These are phyloP conservation scores for Urocyon cinereoargenteus DNA, from an alignment of 2,797 vertebrate genomes.

Conservation along the genomic window DNA sequence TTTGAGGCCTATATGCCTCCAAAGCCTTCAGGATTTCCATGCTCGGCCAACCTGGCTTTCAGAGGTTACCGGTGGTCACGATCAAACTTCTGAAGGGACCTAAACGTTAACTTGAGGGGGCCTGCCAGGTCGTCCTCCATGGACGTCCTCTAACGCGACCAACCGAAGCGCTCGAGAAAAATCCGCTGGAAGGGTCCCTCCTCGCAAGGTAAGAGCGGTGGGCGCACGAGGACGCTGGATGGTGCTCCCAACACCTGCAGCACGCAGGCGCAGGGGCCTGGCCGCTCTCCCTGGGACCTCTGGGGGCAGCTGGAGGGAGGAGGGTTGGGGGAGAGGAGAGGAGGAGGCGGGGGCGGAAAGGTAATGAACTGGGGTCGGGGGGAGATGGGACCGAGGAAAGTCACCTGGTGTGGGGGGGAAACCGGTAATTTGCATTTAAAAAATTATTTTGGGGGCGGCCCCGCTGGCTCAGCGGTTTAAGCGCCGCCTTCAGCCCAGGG, in stretches of 20 bases:
- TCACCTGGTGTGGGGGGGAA: background rate
- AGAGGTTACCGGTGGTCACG: background rate
- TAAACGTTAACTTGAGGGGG: background rate
- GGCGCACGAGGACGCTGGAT: fast-evolving
- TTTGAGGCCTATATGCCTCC: background rate
- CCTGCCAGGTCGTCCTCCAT: background rate
- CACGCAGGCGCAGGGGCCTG: fast-evolving
- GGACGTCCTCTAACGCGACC: fast-evolving
- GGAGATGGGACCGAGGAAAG: background rate
- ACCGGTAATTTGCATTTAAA: background rate
- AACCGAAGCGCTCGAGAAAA: background rate
- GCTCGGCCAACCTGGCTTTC: background rate
- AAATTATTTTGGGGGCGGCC: background rate
- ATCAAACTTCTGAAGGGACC: constrained; percentile 9
- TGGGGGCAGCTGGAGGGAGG: too few species aligned
- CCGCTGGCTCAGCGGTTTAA: too few species aligned
- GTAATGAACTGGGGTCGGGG: background rate
- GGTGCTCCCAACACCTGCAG: fast-evolving
- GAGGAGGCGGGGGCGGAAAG: too few species aligned
- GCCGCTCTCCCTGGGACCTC: fast-evolving
- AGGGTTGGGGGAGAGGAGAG: too few species aligned
- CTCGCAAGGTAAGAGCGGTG: fast-evolving
- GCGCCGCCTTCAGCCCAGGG: too few species aligned
- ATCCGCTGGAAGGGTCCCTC: fast-evolving
- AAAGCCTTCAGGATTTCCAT: background rate